Conservation (phyloP, 2,113 vertebrate species). For the Leptobrachium ailaonicum region DNA sequence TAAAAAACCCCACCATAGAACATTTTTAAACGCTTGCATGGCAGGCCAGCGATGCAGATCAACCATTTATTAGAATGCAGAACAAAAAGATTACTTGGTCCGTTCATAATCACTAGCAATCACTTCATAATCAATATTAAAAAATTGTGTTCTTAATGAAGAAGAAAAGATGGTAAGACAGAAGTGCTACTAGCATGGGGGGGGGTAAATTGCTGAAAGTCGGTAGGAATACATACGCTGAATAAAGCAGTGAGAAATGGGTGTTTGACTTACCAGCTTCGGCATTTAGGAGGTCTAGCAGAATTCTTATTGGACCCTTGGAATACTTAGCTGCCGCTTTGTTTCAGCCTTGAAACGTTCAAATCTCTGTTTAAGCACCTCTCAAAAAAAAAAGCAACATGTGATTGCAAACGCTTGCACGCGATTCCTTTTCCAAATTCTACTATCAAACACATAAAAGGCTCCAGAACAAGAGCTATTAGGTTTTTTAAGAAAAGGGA, state of each 20-base stretch:
- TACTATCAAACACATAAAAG: constrained; percentile 65
- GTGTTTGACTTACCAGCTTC: constrained; percentile 74
- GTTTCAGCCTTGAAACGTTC: constrained; percentile 58
- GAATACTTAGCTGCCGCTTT: constrained; percentile 54
- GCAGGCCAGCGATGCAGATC: too few relatives aligned
- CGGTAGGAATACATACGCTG: too few relatives aligned
- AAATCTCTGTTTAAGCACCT: constrained; percentile 59
- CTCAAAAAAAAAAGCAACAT: constrained; percentile 55
- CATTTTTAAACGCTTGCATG: too few relatives aligned
- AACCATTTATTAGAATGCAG: too few relatives aligned
- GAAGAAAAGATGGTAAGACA: too few relatives aligned
- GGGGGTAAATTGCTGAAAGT: too few relatives aligned
- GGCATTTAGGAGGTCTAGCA: constrained; percentile 69
- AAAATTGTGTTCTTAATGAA: too few relatives aligned
- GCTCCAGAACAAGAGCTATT: constrained; percentile 56
- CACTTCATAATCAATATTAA: too few relatives aligned
- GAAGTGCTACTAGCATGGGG: too few relatives aligned
- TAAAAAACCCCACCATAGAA: too few relatives aligned
- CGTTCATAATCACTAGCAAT: too few relatives aligned
- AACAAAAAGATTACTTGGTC: too few relatives aligned
- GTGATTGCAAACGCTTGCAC: constrained; percentile 47
- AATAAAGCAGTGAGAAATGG: neutral
- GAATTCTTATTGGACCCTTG: constrained; percentile 46
- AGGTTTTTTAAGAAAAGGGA: neutral
- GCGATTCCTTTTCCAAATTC: constrained; percentile 63